A percentile compares a stretch with the other conserved stretches of the same genome.
Evolutionary conservation across 2,888 invertebrate genomes (phyloP).

Genomic region (Euclidia mi): DNA sequence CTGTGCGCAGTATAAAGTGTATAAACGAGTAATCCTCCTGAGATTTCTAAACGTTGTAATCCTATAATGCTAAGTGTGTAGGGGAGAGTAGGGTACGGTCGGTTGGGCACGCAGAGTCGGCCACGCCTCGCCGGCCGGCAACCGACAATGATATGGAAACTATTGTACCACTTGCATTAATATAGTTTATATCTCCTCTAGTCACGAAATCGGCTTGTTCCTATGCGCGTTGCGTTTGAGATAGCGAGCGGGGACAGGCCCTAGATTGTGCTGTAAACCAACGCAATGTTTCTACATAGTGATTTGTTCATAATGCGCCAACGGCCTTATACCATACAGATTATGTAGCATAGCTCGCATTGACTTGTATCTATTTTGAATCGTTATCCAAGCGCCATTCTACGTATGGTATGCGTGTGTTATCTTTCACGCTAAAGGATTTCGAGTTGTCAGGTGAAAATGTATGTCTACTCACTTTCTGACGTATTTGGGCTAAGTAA

Average conservation of each 20-base stretch:
- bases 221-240: constrained; percentile 57
- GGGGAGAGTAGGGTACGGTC: constrained; percentile 69
- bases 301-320: constrained; percentile 48
- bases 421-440: constrained; percentile 16
- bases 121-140: constrained; percentile 72
- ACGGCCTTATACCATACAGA: constrained; percentile 22
- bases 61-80: constrained; percentile 64
- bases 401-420: constrained; percentile 22
- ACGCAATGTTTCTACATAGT: constrained; percentile 48
- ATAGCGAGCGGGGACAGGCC: constrained; percentile 41
- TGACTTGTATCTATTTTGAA: constrained; percentile 16
- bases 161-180: constrained; percentile 67
- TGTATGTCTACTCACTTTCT: constrained; percentile 23
- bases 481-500: constrained; percentile 58
- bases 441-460: constrained; percentile 16
- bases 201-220: constrained; percentile 61
- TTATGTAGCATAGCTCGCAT: constrained; percentile 24
- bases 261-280: constrained; percentile 56
- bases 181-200: constrained; percentile 57
- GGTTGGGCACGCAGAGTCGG: constrained; percentile 68
- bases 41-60: constrained; percentile 44
- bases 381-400: constrained; percentile 19
- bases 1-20: constrained; percentile 12
- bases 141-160: constrained; percentile 68
- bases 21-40: constrained; percentile 26